Evolutionary conservation across 1,140 invertebrate genomes (phyloP).

Genomic region (Dolichoris vasculosae): DNA sequence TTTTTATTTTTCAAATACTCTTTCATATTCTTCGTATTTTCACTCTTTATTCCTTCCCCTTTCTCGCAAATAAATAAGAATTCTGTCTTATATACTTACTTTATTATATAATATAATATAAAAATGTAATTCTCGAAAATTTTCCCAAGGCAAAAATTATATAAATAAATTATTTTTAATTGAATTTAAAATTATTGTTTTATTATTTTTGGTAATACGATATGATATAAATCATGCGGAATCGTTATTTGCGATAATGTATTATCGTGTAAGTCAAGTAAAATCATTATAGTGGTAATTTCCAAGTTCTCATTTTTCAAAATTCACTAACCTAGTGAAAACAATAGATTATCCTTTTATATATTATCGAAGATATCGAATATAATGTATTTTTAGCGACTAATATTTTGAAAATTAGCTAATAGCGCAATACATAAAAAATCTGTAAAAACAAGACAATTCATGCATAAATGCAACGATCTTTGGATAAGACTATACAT

Average conservation of each 20-base stretch:
- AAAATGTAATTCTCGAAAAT: no score
- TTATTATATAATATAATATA: no score
- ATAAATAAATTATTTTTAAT: no score
- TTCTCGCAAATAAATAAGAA: neutral
- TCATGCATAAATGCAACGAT: conserved; percentile 6
- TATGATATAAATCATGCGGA: no score
- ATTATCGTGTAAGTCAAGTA: no score
- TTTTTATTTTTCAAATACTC: neutral
- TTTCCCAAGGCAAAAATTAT: no score
- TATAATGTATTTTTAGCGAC: neutral
- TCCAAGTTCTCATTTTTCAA: neutral
- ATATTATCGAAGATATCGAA: neutral
- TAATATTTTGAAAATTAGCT: neutral
- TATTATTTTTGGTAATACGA: no score
- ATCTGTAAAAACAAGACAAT: neutral
- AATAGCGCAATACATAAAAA: neutral
- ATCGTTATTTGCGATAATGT: no score
- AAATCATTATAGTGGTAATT: no score
- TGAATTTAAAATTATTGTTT: no score
- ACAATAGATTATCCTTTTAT: neutral
- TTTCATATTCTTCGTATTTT: neutral
- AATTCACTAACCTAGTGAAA: neutral
- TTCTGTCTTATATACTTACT: no score
- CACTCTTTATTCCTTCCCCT: no score
- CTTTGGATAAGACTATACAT: neutral